Evolutionary conservation across 2,797 vertebrate genomes (phyloP).

Genomic region (Pipistrellus kuhlii): DNA sequence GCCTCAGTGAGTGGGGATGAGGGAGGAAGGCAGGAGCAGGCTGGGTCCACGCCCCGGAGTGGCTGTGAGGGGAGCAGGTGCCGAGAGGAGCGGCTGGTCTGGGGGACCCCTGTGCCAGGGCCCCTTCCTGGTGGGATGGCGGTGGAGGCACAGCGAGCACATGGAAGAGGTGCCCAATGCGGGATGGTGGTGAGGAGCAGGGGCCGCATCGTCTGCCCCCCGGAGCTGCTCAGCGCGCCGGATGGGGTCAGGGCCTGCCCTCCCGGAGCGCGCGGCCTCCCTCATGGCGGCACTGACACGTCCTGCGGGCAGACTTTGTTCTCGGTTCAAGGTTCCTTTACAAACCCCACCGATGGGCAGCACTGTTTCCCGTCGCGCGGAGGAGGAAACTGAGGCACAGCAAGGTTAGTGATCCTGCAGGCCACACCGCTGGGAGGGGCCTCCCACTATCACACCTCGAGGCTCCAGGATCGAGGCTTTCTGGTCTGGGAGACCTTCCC

Average conservation of each 20-base stretch:
- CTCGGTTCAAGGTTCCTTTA: background rate
- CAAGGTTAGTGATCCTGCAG: background rate
- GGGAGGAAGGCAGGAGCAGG: background rate
- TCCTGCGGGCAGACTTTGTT: background rate
- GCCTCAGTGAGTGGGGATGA: background rate
- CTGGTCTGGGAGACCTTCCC: background rate
- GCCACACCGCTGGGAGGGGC: background rate
- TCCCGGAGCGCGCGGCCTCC: background rate
- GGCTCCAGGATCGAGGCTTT: background rate
- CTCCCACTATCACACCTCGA: background rate
- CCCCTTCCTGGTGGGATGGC: background rate
- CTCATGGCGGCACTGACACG: background rate
- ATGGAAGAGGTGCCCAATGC: background rate
- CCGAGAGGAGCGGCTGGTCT: background rate
- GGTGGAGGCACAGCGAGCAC: accelerated
- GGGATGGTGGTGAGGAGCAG: background rate
- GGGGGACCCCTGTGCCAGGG: background rate
- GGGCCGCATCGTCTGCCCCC: background rate
- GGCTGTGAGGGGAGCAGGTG: background rate
- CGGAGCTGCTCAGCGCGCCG: background rate
- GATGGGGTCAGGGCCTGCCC: no score
- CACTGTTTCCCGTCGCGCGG: background rate
- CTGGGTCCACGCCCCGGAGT: background rate
- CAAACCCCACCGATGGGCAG: background rate
- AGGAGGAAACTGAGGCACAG: background rate